These are phyloP conservation scores for Toxotes chatareus DNA, from an alignment of 2,113 vertebrate species.

Conservation along the genomic window DNA sequence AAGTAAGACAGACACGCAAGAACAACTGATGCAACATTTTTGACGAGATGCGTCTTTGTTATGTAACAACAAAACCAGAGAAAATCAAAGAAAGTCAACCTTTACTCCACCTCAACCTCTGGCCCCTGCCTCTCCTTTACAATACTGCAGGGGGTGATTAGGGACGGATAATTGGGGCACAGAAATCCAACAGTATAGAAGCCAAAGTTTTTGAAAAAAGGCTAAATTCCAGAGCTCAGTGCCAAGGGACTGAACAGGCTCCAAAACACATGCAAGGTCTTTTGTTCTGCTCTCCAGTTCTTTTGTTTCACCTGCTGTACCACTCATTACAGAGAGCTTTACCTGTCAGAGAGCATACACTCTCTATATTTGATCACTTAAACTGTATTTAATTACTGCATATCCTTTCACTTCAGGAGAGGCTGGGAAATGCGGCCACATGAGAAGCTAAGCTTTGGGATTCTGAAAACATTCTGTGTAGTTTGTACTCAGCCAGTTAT, in stretches of 20 bases:
- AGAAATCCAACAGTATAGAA: slow-evolving; percentile 56
- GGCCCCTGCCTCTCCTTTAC: slow-evolving; percentile 20
- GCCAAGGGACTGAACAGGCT: slow-evolving; percentile 58
- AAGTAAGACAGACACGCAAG: not conserved
- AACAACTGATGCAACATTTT: slow-evolving; percentile 7
- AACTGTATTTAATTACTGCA: slow-evolving; percentile 52
- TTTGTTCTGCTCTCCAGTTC: slow-evolving; percentile 60
- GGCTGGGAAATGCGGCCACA: slow-evolving; percentile 38
- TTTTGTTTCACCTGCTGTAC: slow-evolving; percentile 73
- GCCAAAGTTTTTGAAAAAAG: slow-evolving; percentile 47
- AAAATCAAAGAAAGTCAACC: slow-evolving; percentile 56
- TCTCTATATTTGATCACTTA: slow-evolving; percentile 54
- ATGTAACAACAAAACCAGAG: slow-evolving; percentile 29
- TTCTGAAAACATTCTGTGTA: slow-evolving; percentile 4
- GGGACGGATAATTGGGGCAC: slow-evolving; percentile 64
- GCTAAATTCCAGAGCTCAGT: slow-evolving; percentile 59
- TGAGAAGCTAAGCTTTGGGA: slow-evolving; percentile 47
- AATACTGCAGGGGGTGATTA: slow-evolving; percentile 62
- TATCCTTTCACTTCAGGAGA: slow-evolving; percentile 18
- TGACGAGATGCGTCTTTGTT: slow-evolving; percentile 36
- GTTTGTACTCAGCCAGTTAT: not conserved
- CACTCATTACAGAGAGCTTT: slow-evolving; percentile 67
- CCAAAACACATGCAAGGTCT: slow-evolving; percentile 68
- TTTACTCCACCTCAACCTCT: slow-evolving; percentile 24
- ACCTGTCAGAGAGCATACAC: slow-evolving; percentile 68